Evolutionary conservation across 1,140 invertebrate species (phyloP).

Genomic region (Octopus sinensis): DNA sequence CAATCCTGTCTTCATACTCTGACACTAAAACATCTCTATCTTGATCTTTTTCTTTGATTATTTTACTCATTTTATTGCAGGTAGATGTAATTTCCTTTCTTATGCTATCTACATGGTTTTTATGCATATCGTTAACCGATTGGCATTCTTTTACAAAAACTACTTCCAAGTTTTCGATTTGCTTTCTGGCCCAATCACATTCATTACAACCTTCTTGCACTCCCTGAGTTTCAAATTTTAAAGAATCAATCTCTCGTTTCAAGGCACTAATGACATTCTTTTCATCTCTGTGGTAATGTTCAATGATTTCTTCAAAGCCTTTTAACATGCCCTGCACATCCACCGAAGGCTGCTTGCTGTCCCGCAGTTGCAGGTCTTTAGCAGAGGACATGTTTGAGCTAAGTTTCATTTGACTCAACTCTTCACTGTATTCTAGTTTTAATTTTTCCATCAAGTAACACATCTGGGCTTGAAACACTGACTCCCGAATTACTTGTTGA

Average conservation of each 20-base stretch:
- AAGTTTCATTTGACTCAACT: constrained; percentile 38
- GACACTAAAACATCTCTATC: constrained; percentile 34
- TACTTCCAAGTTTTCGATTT: constrained; percentile 39
- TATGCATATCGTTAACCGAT: constrained; percentile 42
- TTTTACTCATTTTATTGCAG: constrained; percentile 37
- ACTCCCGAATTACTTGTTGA: constrained; percentile 36
- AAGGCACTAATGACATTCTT: constrained; percentile 43
- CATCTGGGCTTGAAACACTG: constrained; percentile 44
- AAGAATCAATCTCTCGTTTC: constrained; percentile 34
- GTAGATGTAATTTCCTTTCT: constrained; percentile 39
- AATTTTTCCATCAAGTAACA: constrained; percentile 47
- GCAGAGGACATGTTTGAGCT: constrained; percentile 23
- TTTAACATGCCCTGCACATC: constrained; percentile 40
- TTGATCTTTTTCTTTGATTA: constrained; percentile 39
- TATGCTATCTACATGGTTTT: constrained; percentile 44
- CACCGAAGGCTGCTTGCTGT: constrained; percentile 37
- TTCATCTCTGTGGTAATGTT: constrained; percentile 49
- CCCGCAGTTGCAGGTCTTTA: constrained; percentile 30
- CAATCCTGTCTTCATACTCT: constrained; percentile 43
- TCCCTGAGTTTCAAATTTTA: constrained; percentile 27
- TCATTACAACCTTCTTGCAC: constrained; percentile 22
- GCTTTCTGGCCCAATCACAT: constrained; percentile 34
- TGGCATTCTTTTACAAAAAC: constrained; percentile 43
- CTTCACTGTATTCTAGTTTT: constrained; percentile 41
- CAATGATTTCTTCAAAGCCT: constrained; percentile 46